Conservation (phyloP, 2,888 invertebrate genomes). For the Tetragnatha montana region DNA sequence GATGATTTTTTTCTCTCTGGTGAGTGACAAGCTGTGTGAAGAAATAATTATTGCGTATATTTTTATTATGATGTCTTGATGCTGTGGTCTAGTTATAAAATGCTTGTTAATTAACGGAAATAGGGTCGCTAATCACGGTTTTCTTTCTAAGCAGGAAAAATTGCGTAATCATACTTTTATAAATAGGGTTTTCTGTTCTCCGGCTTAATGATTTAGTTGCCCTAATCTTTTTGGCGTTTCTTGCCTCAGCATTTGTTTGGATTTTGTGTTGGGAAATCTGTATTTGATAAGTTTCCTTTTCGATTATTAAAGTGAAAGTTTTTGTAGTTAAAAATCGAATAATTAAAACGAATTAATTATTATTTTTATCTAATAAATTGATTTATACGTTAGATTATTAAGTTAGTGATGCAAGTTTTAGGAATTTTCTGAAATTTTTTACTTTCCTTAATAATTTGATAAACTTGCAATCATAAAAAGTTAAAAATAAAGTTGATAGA, state of each 20-base stretch:
- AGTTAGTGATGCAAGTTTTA: too few relatives aligned
- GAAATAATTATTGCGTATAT: constrained; percentile 2
- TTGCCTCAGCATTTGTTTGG: background rate
- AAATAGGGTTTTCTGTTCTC: background rate
- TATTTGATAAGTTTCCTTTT: background rate
- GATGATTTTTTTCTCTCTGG: background rate
- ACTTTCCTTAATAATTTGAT: too few relatives aligned
- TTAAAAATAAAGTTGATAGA: too few relatives aligned
- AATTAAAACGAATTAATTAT: too few relatives aligned
- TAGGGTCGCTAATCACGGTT: background rate
- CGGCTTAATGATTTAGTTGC: background rate
- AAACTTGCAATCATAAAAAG: too few relatives aligned
- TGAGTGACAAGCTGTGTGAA: constrained; percentile 14
- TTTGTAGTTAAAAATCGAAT: too few relatives aligned
- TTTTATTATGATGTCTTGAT: constrained; percentile 28
- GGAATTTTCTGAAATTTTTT: too few relatives aligned
- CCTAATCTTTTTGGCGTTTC: background rate
- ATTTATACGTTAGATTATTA: too few relatives aligned
- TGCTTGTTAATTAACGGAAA: constrained; percentile 47
- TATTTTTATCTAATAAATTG: too few relatives aligned
- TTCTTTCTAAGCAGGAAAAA: background rate
- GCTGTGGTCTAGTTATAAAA: constrained; percentile 33
- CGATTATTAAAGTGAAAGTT: too few relatives aligned
- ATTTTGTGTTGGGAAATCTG: background rate
- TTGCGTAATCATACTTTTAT: background rate